Evolutionary conservation across 1,140 invertebrate species (phyloP).

Genomic region (Calliphora vicina): DNA sequence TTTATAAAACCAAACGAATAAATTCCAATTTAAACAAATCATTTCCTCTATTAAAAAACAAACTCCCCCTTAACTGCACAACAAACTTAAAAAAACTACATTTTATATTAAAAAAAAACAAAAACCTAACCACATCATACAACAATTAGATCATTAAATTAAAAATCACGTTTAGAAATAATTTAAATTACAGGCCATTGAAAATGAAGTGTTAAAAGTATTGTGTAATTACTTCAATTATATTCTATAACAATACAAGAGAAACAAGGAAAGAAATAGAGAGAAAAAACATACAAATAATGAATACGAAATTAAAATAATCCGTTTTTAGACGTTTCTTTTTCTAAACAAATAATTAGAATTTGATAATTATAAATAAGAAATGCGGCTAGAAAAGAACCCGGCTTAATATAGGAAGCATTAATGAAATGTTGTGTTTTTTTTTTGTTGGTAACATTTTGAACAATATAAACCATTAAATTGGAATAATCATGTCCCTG

Average conservation of each 20-base stretch:
- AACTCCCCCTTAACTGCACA: not conserved
- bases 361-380: slow-evolving; percentile 23
- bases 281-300: not conserved
- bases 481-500: not conserved
- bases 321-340: not conserved
- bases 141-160: slow-evolving; percentile 28
- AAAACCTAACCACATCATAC: not conserved
- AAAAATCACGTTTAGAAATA: slow-evolving; percentile 33
- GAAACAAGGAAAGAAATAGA: not conserved
- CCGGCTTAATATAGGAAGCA: not conserved
- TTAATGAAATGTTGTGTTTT: not conserved
- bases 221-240: slow-evolving; percentile 32
- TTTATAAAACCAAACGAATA: not conserved
- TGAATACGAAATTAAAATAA: not conserved
- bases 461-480: not conserved
- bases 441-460: not conserved
- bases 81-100: not conserved
- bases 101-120: not conserved
- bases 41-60: not conserved
- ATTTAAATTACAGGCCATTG: slow-evolving; percentile 30
- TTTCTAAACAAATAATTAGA: slow-evolving; percentile 24
- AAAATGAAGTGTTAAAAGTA: slow-evolving; percentile 33
- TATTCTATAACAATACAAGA: not conserved
- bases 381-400: not conserved
- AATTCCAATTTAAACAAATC: not conserved